phyloP scores from a whole-genome alignment of 2,888 invertebrate genomes.

The Nowickia ferox region DNA sequence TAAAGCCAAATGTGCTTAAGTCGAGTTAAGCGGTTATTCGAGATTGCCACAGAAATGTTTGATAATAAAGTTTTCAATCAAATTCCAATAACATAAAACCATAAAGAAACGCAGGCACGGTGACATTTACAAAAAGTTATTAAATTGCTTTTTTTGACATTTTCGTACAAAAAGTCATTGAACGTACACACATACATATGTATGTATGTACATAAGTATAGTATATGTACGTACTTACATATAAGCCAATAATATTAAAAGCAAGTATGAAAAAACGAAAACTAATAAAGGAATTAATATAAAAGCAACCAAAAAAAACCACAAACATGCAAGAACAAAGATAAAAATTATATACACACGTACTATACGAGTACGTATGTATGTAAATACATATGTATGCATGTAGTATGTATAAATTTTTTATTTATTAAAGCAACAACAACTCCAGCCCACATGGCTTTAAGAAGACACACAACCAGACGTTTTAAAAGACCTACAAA shows the following conservation, averaged over 20 bases:
- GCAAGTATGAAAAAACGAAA: not conserved
- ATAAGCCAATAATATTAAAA: constrained; percentile 15
- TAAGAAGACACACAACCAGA: not conserved
- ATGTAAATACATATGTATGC: too few relatives aligned
- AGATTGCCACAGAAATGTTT: constrained; percentile 3
- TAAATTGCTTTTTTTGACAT: constrained; percentile 12
- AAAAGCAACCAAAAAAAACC: constrained; percentile 35
- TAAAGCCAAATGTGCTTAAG: too few relatives aligned
- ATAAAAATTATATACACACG: not conserved
- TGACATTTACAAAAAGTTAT: constrained; percentile 17
- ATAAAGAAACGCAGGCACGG: not conserved
- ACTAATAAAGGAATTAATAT: constrained; percentile 25
- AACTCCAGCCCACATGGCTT: not conserved
- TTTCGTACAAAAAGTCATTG: constrained; percentile 58
- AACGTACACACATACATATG: constrained; percentile 48
- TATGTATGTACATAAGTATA: too few relatives aligned
- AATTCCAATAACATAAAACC: constrained; percentile 4
- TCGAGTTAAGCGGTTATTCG: too few relatives aligned
- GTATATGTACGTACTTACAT: constrained; percentile 13
- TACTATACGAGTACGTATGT: too few relatives aligned
- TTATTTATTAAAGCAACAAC: not conserved
- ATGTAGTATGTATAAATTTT: too few relatives aligned
- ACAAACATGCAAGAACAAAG: constrained; percentile 27
- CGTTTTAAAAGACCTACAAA: not conserved
- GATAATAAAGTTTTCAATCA: constrained; percentile 23